These are phyloP conservation scores for Dione vanillae DNA, from an alignment of 2,888 invertebrate genomes.

Conservation along the genomic window DNA sequence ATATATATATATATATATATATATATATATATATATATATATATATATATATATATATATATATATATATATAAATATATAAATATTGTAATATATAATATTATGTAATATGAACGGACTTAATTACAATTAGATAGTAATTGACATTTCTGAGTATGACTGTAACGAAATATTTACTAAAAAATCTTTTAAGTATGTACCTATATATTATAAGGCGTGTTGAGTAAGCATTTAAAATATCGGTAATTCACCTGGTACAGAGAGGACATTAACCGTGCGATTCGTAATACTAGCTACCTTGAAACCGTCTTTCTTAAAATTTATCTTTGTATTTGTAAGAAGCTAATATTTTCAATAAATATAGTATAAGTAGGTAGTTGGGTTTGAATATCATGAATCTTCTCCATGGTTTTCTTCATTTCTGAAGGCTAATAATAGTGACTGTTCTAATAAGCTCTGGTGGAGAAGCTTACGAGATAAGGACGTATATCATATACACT, in stretches of 20 bases:
- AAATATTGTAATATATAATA: too few relatives aligned
- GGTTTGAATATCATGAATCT: not conserved
- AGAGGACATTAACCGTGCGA: slow-evolving; percentile 1
- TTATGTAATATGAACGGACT: too few relatives aligned
- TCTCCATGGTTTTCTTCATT: too few relatives aligned
- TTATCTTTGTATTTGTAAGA: not conserved
- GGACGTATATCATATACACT: too few relatives aligned
- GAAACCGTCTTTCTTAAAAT: not conserved
- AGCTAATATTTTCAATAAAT: not conserved
- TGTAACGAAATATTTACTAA: not conserved
- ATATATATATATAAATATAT: too few relatives aligned
- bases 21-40: too few relatives aligned
- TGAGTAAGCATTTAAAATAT: slow-evolving; percentile 5
- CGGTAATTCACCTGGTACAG: slow-evolving; percentile 13
- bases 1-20: too few relatives aligned
- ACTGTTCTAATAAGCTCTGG: too few relatives aligned
- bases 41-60: too few relatives aligned
- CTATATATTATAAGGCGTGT: not conserved
- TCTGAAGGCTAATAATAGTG: too few relatives aligned
- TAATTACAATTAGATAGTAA: too few relatives aligned
- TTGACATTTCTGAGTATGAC: not conserved
- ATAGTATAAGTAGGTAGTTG: not conserved
- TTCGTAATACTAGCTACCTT: slow-evolving; percentile 1
- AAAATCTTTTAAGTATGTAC: not conserved
- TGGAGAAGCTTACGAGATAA: too few relatives aligned